Conservation (phyloP, 2,797 vertebrate species). For the Coilia nasus region DNA sequence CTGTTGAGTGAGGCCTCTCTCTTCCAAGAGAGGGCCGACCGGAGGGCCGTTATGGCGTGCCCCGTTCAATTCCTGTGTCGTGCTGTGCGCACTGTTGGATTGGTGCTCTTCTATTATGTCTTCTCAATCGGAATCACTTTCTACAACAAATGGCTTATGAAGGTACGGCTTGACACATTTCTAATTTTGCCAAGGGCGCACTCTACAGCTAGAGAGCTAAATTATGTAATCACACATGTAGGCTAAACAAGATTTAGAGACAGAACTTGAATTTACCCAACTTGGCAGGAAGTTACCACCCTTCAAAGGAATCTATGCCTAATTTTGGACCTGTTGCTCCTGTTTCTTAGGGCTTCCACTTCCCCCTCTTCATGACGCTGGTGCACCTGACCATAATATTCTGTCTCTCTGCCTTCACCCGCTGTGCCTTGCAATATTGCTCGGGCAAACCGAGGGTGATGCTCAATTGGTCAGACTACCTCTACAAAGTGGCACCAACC, state of each 20-base stretch:
- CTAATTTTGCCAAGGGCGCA: not conserved
- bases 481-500: slow-evolving; percentile 84
- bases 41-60: slow-evolving; percentile 63
- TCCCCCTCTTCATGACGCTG: slow-evolving; percentile 91
- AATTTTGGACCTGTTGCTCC: too few relatives aligned
- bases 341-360: slow-evolving; percentile 83
- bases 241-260: not conserved
- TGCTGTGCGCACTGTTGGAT: slow-evolving; percentile 73
- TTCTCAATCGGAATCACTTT: slow-evolving; percentile 96
- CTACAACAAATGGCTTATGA: slow-evolving; percentile 96
- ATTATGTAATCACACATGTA: too few relatives aligned
- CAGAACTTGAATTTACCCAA: not conserved
- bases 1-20: slow-evolving; percentile 45
- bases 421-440: slow-evolving; percentile 72
- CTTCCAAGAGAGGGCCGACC: slow-evolving; percentile 21
- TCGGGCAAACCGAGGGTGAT: slow-evolving; percentile 79
- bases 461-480: slow-evolving; percentile 82
- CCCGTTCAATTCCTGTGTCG: slow-evolving; percentile 74
- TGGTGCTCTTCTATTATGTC: slow-evolving; percentile 86
- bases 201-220: not conserved
- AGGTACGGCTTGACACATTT: slow-evolving; percentile 66
- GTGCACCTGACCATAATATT: slow-evolving; percentile 87
- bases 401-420: slow-evolving; percentile 79
- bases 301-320: not conserved
- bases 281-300: not conserved